These are phyloP conservation scores for Yoshiicerus persimilis DNA, from an alignment of 1,140 invertebrate species.

Conservation along the genomic window DNA sequence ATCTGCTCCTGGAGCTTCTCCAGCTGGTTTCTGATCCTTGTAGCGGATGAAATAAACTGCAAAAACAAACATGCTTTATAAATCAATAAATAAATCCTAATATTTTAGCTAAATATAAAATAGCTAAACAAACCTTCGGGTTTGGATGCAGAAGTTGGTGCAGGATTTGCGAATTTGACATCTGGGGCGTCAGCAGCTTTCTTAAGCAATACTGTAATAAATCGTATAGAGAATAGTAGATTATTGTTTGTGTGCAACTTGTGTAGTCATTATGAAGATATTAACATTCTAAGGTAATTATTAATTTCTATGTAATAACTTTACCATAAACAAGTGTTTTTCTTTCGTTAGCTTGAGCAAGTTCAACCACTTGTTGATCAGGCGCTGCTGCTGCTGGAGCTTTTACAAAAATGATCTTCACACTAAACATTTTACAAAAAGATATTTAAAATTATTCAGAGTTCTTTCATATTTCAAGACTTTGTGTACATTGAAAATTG, in stretches of 20 bases:
- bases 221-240: no score
- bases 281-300: no score
- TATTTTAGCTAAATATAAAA: no score
- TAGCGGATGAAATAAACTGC: not conserved
- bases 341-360: not conserved
- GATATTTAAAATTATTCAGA: not conserved
- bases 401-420: not conserved
- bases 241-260: no score
- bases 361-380: not conserved
- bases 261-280: no score
- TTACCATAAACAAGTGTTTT: constrained; percentile 77
- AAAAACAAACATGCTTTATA: not conserved
- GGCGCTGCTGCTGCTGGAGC: not conserved
- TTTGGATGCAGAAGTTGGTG: constrained; percentile 4
- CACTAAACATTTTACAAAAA: not conserved
- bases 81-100: not conserved
- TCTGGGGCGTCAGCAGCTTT: constrained; percentile 79
- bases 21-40: not conserved
- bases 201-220: constrained; percentile 71
- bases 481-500: no score
- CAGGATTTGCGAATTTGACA: constrained; percentile 60
- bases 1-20: not conserved
- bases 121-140: not conserved
- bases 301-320: not conserved
- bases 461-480: not conserved